Conservation (phyloP, 2,888 invertebrate species). For the Magallana nippona region DNA sequence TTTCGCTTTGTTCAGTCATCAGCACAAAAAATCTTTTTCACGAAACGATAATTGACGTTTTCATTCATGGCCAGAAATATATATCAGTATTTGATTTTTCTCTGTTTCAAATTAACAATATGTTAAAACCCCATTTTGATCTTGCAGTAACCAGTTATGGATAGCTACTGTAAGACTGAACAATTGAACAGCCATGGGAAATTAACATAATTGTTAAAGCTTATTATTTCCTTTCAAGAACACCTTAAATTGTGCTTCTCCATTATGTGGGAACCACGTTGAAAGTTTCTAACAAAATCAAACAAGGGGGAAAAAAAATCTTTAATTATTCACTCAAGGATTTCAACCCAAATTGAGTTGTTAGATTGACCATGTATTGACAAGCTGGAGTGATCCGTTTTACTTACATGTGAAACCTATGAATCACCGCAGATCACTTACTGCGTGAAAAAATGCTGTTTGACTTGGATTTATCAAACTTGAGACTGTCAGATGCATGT, state of each 20-base stretch:
- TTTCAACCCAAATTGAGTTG: slow-evolving; percentile 21
- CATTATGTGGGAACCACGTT: slow-evolving; percentile 21
- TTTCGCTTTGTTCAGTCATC: slow-evolving; percentile 12
- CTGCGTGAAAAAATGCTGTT: slow-evolving; percentile 24
- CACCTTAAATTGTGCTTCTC: slow-evolving; percentile 3
- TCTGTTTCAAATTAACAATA: not conserved
- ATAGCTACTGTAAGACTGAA: not conserved
- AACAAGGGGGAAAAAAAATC: slow-evolving; percentile 22
- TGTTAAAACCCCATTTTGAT: slow-evolving; percentile 27
- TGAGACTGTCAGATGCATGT: not conserved
- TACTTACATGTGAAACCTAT: slow-evolving; percentile 22
- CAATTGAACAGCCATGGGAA: slow-evolving; percentile 16
- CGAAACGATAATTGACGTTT: not conserved
- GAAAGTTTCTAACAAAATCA: slow-evolving; percentile 39
- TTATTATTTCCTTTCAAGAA: not conserved
- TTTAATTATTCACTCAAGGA: slow-evolving; percentile 39
- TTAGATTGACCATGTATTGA: slow-evolving; percentile 31
- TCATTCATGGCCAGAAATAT: not conserved
- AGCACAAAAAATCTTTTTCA: not conserved
- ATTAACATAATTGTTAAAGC: slow-evolving; percentile 20
- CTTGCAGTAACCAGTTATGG: not conserved
- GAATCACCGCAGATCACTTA: slow-evolving; percentile 19
- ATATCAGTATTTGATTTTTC: slow-evolving; percentile 11
- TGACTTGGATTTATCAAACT: slow-evolving; percentile 3
- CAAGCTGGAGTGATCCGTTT: slow-evolving; percentile 22